Base-by-base conservation (phyloP, 1,140 invertebrate genomes). In the Holcopasites calliopsidis region DNA sequence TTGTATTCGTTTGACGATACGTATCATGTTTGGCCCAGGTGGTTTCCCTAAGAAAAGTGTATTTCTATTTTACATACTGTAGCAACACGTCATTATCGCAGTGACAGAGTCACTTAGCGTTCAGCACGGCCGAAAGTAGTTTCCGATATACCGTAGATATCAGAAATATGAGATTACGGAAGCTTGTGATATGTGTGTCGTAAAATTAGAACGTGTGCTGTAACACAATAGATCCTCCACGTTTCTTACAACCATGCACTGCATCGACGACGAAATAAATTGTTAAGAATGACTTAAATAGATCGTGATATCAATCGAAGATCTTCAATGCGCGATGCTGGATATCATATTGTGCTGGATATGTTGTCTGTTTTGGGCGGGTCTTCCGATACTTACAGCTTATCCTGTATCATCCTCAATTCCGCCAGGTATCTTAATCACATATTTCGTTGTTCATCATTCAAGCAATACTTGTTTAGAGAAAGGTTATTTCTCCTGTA, bases 361-460 rank as follows among this genome's bases (percentile, higher is more conserved):
- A 75, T 88, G 84, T 76, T 90, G 81, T 82, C 68, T 89, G 73
- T 83, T 90, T 62, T 90, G 89, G 86, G 84, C 85, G 86, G 87
- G 88, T 84, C 80, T 90, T 62, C 85, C 88, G 28, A 85, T 82
- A 61, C 76, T 89, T 47, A 79, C 83, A 69, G 87, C 86, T 66
- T 84, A 89, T 66, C 88, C 88, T 49, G 66, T 88, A 70, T 78
- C 85, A 31, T 76, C 87, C 42, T 60, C 85, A 38, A 57, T 79
- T 79, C 68, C 68, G 60, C 74, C 77, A 86, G 88, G 87, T 85
- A 84, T 54, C n/a, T 70, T 52, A 26, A 23, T 33, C 23, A n/a
- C 47, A 31, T 58, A n/a, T 54, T 49, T 55, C 6, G 52, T 40
- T 18, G 13, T 61, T 6, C 49, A 42, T 50, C 52, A 54, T 28